A percentile compares a stretch with the other conserved stretches of the same genome.
phyloP scores from a whole-genome alignment of 2,888 invertebrate species.

The Rhynchonema sp. region DNA sequence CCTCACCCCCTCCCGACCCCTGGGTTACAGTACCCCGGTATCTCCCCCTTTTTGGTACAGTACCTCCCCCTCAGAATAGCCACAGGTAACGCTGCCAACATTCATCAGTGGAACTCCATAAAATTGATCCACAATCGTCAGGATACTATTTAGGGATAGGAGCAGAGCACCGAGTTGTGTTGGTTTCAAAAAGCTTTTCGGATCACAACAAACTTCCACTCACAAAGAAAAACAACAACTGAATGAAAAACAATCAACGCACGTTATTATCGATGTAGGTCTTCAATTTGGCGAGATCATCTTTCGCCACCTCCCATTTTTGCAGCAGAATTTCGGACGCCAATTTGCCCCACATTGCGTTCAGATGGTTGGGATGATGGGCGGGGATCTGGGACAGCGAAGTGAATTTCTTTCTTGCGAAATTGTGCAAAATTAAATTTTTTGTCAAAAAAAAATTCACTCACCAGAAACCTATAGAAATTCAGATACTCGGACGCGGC shows the following conservation, averaged over 20 bases:
- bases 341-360: conserved; percentile 46
- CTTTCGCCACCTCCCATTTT: conserved; percentile 91
- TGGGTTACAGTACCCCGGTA: no score
- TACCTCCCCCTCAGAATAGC: no score
- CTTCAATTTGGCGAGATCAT: conserved; percentile 78
- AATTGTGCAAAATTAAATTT: no score
- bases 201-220: background rate
- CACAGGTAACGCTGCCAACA: no score
- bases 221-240: background rate
- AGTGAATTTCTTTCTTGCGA: no score
- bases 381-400: conserved; percentile 33
- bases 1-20: no score
- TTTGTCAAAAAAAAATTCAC: background rate
- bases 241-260: no score
- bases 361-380: conserved; percentile 43
- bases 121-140: background rate
- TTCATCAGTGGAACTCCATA: background rate
- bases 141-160: background rate
- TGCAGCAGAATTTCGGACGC: conserved; percentile 38
- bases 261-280: conserved; percentile 61
- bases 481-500: conserved; percentile 84
- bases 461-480: conserved; percentile 70
- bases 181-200: no score
- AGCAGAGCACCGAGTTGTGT: background rate
- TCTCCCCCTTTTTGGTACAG: no score